Percentiles rank a stretch among this genome's conserved stretches.
These are phyloP conservation scores for Portevinia maculata DNA, from an alignment of 2,888 invertebrate genomes.

Conservation along the genomic window DNA sequence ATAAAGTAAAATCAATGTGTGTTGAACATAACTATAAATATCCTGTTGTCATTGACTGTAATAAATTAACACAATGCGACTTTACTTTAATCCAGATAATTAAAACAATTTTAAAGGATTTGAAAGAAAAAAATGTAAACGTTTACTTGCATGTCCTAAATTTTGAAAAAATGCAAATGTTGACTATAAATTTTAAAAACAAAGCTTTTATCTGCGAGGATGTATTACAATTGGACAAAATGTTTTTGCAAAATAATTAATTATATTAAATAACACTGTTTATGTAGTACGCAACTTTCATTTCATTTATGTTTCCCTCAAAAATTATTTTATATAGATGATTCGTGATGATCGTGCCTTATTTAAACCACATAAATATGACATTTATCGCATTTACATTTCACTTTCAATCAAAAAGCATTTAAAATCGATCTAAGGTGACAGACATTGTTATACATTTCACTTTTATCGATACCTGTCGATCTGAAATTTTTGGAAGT, in stretches of 20 bases:
- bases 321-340: no score
- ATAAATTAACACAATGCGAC: slow-evolving; percentile 86
- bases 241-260: background rate
- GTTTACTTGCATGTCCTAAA: slow-evolving; percentile 81
- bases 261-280: background rate
- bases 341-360: no score
- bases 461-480: no score
- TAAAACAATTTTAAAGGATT: slow-evolving; percentile 84
- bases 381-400: no score
- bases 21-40: slow-evolving; percentile 82
- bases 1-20: slow-evolving; percentile 84
- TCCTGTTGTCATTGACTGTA: slow-evolving; percentile 87
- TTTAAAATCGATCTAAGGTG: no score
- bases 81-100: slow-evolving; percentile 87
- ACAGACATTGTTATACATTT: no score
- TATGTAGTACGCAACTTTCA: slow-evolving; percentile 12
- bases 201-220: background rate
- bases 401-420: no score
- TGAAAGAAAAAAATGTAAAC: slow-evolving; percentile 84
- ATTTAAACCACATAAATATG: no score
- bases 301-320: no score
- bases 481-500: no score
- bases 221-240: background rate
- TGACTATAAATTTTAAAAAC: slow-evolving; percentile 9
- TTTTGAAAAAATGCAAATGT: slow-evolving; percentile 75